Evolutionary conservation across 1,140 invertebrate species (phyloP), one percentile per base, ranked within the genome.

Genomic region (Drosophila pruinosa): DNA sequence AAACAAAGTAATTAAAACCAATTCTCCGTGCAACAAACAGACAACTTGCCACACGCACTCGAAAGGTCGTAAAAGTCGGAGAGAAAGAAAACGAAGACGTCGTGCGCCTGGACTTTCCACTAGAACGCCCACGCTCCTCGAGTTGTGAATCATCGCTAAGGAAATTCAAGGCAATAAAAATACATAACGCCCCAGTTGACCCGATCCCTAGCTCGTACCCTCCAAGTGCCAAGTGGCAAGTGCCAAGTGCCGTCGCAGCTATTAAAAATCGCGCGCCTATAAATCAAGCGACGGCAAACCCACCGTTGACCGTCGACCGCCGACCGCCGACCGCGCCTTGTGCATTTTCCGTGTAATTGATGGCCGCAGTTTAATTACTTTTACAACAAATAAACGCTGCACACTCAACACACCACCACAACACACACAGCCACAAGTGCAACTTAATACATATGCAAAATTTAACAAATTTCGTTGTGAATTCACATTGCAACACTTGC

Each of bases 381-480:
- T 88, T 70, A 89, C 78, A 88, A 88, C 83, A 82, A 89, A 88
- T 89, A 88, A 82, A 82, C 62, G 64, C 69, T 69, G 31, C 72
- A 57, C 52, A 47, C 19, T 65, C 34, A 10, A 56, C 61, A 61
- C 53, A 41, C 26, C 31, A n/a, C 24, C 56, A 62, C 38, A 52
- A 28, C 21, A 52, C 24, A 24, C 12, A 17, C 57, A 77, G 38
- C 62, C 72, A 81, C 65, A 82, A 62, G 12, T 47, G 31, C 73
- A 76, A 43, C 48, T 69, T 65, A 63, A 31, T 63, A 26, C 56
- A 80, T 75, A 80, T 75, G 75, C 81, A 86, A 80, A 86, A 78
- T 82, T 88, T 69, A 88, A 89, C 82, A 88, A 88, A 88, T 88
- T 88, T 86, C 63, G 82, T 86, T 89, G 75, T 72, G 82, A 89